These are phyloP conservation scores for Melanogrammus aeglefinus DNA, from an alignment of 2,797 vertebrate genomes.

Conservation along the genomic window DNA sequence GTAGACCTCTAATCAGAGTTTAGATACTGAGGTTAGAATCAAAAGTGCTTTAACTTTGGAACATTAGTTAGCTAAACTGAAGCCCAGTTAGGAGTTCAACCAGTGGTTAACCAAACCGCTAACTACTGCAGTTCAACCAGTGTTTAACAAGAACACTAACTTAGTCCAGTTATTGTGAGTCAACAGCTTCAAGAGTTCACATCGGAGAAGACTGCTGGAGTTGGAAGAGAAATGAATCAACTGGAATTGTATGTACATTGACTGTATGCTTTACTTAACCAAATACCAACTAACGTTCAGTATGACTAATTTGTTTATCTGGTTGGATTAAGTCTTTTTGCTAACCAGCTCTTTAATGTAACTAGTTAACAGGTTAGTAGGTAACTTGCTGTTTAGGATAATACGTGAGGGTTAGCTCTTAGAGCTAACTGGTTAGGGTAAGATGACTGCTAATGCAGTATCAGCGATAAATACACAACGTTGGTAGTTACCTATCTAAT, in stretches of 20 bases:
- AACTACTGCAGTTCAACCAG: not conserved
- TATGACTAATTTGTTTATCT: too few species aligned
- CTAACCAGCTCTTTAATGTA: not conserved
- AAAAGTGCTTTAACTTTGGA: not conserved
- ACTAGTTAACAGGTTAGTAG: not conserved
- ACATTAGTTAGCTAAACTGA: too few species aligned
- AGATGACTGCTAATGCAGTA: too few species aligned
- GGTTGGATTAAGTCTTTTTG: too few species aligned
- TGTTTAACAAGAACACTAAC: not conserved
- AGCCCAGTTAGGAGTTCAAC: not conserved
- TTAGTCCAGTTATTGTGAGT: not conserved
- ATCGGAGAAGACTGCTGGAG: not conserved
- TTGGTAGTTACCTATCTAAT: not conserved
- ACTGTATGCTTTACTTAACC: not conserved
- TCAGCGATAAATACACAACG: too few species aligned
- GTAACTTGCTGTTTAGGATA: not conserved
- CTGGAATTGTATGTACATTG: not conserved
- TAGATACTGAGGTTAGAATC: not conserved
- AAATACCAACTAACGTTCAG: not conserved
- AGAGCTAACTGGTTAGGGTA: not conserved
- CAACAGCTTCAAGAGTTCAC: not conserved
- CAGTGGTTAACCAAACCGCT: not conserved
- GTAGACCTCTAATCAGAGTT: not conserved
- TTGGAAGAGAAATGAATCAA: slow-evolving; percentile 2
- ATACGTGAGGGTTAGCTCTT: not conserved